Base-by-base conservation (phyloP, 2,113 vertebrate species). In the Chiloscyllium plagiosum region DNA sequence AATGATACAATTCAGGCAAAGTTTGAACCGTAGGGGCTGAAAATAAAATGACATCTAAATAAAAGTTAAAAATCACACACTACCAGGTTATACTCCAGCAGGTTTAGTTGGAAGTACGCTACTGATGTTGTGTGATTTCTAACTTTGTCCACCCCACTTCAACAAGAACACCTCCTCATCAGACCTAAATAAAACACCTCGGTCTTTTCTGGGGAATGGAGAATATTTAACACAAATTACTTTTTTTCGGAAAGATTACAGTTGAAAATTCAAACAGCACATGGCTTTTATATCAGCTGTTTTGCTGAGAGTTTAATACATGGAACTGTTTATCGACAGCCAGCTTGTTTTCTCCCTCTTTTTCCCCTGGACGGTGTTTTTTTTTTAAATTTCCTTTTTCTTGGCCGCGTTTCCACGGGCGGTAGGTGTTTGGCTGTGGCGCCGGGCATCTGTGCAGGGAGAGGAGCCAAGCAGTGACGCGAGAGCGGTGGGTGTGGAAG, bases 341-440 rank as follows among this genome's bases (percentile, higher is more conserved):
- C 33, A 0, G 61, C 19, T 66, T 66, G 89, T 92, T 87, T 86
- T 87, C 42, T 52, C 87, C 20, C 56, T 93, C 33, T 83, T 56
- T 76, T 33, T 76, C 1, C 29, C 70, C 26, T n/a, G 4, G 87
- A 65, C 65, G 56, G 6, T 52, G 85, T n/a, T 61, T 90, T 92
- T 90, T 92, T 92, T 65, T 3, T 94, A 1, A 22, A 94, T 37
- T 69, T 68, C 92, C 92, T 47, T 69, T n/a, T 68, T 70, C 66
- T 95, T 95, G 68, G 68, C 68, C 29, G 93, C 37, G n/a, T 95
- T 72, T 70, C 37, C 42, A 50, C 20, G 2, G 56, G 66, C 37
- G 93, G 93, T 50, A 95, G 93, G 68, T 95, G 93, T 95, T 95
- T 95, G 68, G 93, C 66, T 70, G 68, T 72, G 93, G 93, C 93